Evolutionary conservation across 1,140 invertebrate species (phyloP), one percentile per base, ranked within the genome.

Genomic region (Brachionus koreanus): DNA sequence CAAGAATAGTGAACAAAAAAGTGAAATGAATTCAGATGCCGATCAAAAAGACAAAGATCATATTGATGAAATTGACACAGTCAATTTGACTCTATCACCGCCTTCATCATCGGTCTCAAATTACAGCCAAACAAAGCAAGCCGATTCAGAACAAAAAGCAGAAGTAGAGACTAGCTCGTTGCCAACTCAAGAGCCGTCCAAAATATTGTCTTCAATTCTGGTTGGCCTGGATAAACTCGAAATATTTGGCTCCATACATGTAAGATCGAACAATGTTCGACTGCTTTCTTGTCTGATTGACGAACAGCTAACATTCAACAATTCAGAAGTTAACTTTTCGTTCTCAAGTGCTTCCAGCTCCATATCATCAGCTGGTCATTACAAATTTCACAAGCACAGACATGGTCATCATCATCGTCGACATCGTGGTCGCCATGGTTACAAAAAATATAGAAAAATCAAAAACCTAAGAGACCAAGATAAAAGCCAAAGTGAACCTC

Each of bases 191-290:
- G 61, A 42, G 46, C 49, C 39, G 2, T 37, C 52, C 16, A 79
- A 79, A 79, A 13, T 52, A 3, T 33, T 57, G 13, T 35, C 76
- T 5, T 23, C 49, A 25, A 19, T 79, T 1, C 29, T 79, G 6
- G 39, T 79, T 10, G 76, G 76, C 23, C 5, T 43, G 7, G 76
- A 79, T 7, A 79, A 79, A 13, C 33, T 79, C 3, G 76, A 79
- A 79, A 79, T 79, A 79, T 79, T 79, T 35, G 76, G 76, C 49
- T 79, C 76, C 3, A 79, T 79, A n/a, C 76, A 79, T 61, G 76
- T 79, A 7, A 57, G 76, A 39, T 79, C 76, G 19, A 79, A 79
- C 49, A 79, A 79, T 42, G 49, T 79, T 37, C 76, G 76, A 0
- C 42, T 79, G 35, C 35, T 79, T 10, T 79, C 76, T 6, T 79